Evolutionary conservation across 2,888 invertebrate genomes (phyloP).

Genomic region (Pseudolycoriella hygida): DNA sequence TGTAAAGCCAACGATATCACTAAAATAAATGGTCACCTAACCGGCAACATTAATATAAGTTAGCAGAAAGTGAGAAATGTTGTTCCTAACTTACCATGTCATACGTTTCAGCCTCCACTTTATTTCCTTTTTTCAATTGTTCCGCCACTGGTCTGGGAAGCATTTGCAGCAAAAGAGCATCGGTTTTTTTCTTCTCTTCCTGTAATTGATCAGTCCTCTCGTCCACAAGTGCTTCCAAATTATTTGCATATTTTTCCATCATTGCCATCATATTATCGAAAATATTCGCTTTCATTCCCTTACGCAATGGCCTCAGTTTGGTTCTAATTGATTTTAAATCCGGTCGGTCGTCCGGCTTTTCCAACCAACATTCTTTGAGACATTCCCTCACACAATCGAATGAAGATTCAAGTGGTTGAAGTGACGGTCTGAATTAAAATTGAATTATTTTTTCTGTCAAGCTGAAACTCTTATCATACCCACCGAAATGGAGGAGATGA

Average conservation of each 20-base stretch:
- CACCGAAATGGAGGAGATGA: slow-evolving; percentile 19
- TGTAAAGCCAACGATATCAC: slow-evolving; percentile 88
- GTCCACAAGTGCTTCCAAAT: slow-evolving; percentile 82
- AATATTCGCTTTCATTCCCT: slow-evolving; percentile 91
- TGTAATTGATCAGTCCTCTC: slow-evolving; percentile 84
- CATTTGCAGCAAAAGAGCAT: slow-evolving; percentile 75
- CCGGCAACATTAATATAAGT: not conserved
- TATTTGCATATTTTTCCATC: slow-evolving; percentile 95
- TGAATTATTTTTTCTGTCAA: not conserved
- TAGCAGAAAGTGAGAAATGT: not conserved
- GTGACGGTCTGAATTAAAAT: slow-evolving; percentile 42
- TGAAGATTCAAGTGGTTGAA: slow-evolving; percentile 59
- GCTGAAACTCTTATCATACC: not conserved
- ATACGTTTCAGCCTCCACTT: slow-evolving; percentile 79
- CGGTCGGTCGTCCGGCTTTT: slow-evolving; percentile 59
- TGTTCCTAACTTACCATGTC: slow-evolving; percentile 44
- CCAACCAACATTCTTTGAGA: slow-evolving; percentile 74
- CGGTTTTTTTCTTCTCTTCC: slow-evolving; percentile 93
- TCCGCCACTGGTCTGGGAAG: slow-evolving; percentile 81
- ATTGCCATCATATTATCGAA: slow-evolving; percentile 97
- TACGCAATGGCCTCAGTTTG: slow-evolving; percentile 59
- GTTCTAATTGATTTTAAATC: slow-evolving; percentile 71
- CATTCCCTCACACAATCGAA: slow-evolving; percentile 79
- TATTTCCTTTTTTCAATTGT: slow-evolving; percentile 73
- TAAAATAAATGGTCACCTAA: slow-evolving; percentile 71